Base-by-base conservation (phyloP, 2,888 invertebrate genomes). In the Mesorhabditis belari region DNA sequence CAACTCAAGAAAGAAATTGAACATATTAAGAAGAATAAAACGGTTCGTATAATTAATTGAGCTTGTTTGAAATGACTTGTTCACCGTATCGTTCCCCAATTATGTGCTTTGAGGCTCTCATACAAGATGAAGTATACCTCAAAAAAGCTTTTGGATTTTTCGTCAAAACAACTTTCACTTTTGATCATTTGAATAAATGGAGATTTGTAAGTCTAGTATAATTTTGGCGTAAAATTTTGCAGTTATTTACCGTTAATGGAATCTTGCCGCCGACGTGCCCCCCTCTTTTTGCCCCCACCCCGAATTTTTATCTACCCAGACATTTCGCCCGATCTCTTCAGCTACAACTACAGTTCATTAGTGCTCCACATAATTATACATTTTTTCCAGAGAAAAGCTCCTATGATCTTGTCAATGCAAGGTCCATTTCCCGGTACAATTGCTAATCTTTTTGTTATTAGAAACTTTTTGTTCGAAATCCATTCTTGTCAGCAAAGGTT, bases 261-360 rank as follows among this genome's bases (percentile, higher is more conserved):
- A 49, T 44, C 26, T 23, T 62, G 21, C 75, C 85, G 49, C 82
- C 83, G 0, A 86, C 87, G 71, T 85, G 88, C 55, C 87, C 89
- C 19, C 85, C 86, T 73, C 86, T 88, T 74, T 95, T 94, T 85
- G 87, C 89, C 58, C 90, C 75, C 86, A 92, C 80, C 96, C 96
- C 49, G 95, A 96, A 85, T 95, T 93, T 93, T 90, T 85, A 92
- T 82, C 90, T 85, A 92, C 82, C 88, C 96, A 74, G 96, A 96
- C 83, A 95, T 96, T 82, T 89, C 95, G 75, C 92, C 95, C 12
- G 95, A 96, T 83, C 92, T 95, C 83, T 86, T 95, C 78, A 87
- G 93, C 29, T 93, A 94, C 81, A 88, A 90, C 3, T 94, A 79
- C 92, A 92, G 91, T 91, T 84, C 89, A 90, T 88, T 9, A 52